Evolutionary conservation across 1,140 invertebrate genomes (phyloP).

Genomic region (Heliconius hermathena): DNA sequence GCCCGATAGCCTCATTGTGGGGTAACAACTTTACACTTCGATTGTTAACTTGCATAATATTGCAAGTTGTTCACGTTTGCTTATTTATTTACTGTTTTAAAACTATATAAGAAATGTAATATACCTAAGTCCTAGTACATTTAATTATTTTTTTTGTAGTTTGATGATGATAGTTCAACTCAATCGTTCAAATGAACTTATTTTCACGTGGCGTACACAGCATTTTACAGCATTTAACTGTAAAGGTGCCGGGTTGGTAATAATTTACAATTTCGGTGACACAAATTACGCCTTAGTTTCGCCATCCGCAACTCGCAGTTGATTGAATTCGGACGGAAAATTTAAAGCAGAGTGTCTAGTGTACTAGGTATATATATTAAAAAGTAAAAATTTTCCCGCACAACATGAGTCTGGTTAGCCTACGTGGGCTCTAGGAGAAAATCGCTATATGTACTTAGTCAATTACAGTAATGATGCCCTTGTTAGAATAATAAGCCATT

Average conservation of each 20-base stretch:
- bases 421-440: background rate
- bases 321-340: too few species aligned
- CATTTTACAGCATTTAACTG: too few species aligned
- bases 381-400: background rate
- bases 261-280: background rate
- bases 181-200: too few species aligned
- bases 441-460: background rate
- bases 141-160: too few species aligned
- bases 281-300: background rate
- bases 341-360: too few species aligned
- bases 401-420: background rate
- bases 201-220: too few species aligned
- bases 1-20: background rate
- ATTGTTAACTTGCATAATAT: background rate
- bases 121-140: too few species aligned
- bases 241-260: too few species aligned
- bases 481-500: conserved; percentile 7
- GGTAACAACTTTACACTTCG: background rate
- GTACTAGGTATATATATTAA: background rate
- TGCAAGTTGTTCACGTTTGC: background rate
- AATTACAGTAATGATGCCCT: conserved; percentile 6
- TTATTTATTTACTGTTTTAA: background rate
- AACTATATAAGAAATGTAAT: too few species aligned
- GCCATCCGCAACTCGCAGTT: too few species aligned
- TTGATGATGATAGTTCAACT: too few species aligned